Conservation (phyloP, 1,140 invertebrate species). For the Streblospio benedicti region DNA sequence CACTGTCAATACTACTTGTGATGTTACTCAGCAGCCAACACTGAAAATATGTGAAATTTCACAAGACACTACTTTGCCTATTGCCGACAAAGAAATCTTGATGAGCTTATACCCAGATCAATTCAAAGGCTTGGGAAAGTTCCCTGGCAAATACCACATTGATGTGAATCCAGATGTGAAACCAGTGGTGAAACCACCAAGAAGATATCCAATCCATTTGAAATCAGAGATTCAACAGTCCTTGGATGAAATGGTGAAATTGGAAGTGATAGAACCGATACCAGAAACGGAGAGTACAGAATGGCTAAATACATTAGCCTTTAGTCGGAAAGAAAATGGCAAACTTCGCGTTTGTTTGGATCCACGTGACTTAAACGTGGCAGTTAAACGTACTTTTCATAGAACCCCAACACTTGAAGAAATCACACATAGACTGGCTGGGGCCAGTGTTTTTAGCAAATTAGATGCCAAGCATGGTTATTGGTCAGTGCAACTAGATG, state of each 20-base stretch:
- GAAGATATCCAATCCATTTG: neutral
- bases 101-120: too few species aligned
- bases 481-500: conserved; percentile 24
- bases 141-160: too few species aligned
- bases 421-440: conserved; percentile 27
- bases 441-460: conserved; percentile 37
- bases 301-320: neutral
- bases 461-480: conserved; percentile 22
- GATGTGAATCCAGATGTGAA: too few species aligned
- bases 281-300: neutral
- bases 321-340: neutral
- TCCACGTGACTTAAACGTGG: neutral
- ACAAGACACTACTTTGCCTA: too few species aligned
- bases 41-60: too few species aligned
- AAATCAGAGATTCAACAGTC: neutral
- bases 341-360: neutral
- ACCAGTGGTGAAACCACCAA: neutral
- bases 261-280: neutral
- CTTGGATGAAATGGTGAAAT: neutral
- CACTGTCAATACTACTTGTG: too few species aligned
- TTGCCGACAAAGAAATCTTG: too few species aligned
- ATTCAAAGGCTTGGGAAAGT: too few species aligned
- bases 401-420: conserved; percentile 16
- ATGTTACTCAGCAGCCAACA: too few species aligned
- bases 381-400: conserved; percentile 14